These are phyloP conservation scores for Osmerus mordax DNA, from an alignment of 2,113 vertebrate species.

Conservation along the genomic window DNA sequence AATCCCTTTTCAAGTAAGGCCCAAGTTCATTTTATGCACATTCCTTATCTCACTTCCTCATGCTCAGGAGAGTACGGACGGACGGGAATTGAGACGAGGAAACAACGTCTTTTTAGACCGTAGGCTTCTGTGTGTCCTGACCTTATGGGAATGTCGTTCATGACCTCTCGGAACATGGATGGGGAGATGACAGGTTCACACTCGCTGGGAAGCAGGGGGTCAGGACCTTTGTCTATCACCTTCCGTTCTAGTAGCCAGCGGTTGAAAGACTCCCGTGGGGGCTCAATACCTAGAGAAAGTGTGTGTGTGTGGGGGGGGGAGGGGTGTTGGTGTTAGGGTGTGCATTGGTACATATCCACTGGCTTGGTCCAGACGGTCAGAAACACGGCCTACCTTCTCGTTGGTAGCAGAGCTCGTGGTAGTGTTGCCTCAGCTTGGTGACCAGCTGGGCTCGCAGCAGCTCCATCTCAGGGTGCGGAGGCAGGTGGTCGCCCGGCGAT, in stretches of 20 bases:
- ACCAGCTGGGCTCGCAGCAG: conserved; percentile 91
- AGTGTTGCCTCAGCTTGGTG: conserved; percentile 92
- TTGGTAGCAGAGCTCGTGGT: conserved; percentile 94
- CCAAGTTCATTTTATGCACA: background rate
- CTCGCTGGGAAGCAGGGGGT: conserved; percentile 90
- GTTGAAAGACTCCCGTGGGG: conserved; percentile 95
- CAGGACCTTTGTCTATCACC: conserved; percentile 89
- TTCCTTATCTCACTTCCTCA: too few relatives aligned
- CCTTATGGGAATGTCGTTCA: conserved; percentile 99
- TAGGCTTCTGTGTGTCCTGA: background rate
- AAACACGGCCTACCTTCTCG: conserved; percentile 72
- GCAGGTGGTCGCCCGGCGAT: conserved; percentile 75
- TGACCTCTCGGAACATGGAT: conserved; percentile 98
- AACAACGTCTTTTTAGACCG: background rate
- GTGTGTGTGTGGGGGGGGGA: background rate
- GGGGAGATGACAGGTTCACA: conserved; percentile 92
- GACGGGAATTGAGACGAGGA: background rate
- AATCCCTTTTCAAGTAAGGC: background rate
- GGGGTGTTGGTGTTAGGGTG: background rate
- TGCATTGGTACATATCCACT: background rate
- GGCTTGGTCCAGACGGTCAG: background rate
- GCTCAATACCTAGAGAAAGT: conserved; percentile 84
- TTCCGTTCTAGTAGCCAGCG: conserved; percentile 97
- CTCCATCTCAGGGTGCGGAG: conserved; percentile 92
- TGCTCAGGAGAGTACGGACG: background rate